phyloP scores from a whole-genome alignment of 2,113 vertebrate genomes.

The Scomber scombrus region DNA sequence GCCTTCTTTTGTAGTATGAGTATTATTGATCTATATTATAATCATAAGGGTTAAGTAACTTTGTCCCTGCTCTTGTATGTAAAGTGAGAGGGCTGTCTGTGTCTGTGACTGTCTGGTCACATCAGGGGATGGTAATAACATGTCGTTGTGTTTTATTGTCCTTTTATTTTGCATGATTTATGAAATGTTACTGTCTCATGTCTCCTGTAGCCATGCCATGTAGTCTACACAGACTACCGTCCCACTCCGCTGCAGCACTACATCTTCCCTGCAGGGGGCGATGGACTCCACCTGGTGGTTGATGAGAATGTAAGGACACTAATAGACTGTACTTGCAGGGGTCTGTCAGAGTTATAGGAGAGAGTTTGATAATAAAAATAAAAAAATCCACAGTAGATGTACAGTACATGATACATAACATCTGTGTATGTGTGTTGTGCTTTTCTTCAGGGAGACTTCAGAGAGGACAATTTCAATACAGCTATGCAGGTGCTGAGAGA shows the following conservation, averaged over 20 bases:
- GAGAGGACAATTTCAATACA: conserved; percentile 99
- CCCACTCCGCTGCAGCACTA: conserved; percentile 98
- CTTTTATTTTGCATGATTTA: not conserved
- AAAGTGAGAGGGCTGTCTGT: no score
- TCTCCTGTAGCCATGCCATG: conserved; percentile 92
- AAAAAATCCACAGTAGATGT: not conserved
- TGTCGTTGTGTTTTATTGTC: not conserved
- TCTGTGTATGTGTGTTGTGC: not conserved
- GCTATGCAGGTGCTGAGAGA: conserved; percentile 98
- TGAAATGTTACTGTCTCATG: conserved; percentile 25
- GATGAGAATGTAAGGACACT: conserved; percentile 94
- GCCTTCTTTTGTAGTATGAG: not conserved
- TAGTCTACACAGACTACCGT: conserved; percentile 97
- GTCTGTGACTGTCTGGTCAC: not conserved
- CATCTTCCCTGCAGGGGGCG: conserved; percentile 97
- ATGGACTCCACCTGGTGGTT: conserved; percentile 97
- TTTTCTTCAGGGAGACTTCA: conserved; percentile 92
- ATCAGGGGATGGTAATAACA: not conserved
- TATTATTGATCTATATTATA: not conserved
- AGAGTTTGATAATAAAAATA: not conserved
- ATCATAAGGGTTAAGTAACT: not conserved
- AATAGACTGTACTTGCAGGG: not conserved
- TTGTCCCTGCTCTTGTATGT: not conserved
- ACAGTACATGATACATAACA: not conserved
- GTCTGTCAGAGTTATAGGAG: not conserved